Percentiles rank a stretch among this genome's conserved stretches.
These are phyloP conservation scores for Sebastes paucispinis DNA, from an alignment of 2,797 vertebrate species.

Conservation along the genomic window DNA sequence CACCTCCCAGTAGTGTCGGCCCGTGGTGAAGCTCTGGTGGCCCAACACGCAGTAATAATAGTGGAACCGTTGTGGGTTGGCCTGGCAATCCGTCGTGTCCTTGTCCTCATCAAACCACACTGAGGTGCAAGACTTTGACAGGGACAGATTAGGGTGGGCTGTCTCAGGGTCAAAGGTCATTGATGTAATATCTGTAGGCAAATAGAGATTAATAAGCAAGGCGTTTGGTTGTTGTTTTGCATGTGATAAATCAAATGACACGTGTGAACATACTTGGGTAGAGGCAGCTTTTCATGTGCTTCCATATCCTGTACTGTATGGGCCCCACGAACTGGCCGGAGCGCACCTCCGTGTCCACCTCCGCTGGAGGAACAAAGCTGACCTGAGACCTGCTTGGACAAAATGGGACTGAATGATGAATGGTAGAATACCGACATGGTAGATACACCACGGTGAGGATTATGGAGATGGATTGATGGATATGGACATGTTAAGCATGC, in stretches of 20 bases:
- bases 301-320: slow-evolving; percentile 85
- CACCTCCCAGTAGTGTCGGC: slow-evolving; percentile 85
- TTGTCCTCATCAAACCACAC: slow-evolving; percentile 76
- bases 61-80: slow-evolving; percentile 74
- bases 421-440: background rate
- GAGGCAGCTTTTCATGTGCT: slow-evolving; percentile 82
- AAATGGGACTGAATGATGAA: slow-evolving; percentile 11
- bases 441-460: background rate
- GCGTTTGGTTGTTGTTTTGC: background rate
- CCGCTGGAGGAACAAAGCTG: slow-evolving; percentile 69
- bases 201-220: background rate
- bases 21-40: slow-evolving; percentile 71
- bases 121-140: slow-evolving; percentile 68
- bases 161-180: slow-evolving; percentile 82
- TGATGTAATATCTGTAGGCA: slow-evolving; percentile 72
- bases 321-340: slow-evolving; percentile 81
- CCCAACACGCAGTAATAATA: slow-evolving; percentile 80
- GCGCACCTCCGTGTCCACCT: slow-evolving; percentile 74
- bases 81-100: slow-evolving; percentile 26
- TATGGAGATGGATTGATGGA: background rate
- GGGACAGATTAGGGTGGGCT: slow-evolving; percentile 75
- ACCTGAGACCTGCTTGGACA: slow-evolving; percentile 75
- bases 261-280: slow-evolving; percentile 77
- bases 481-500: background rate
- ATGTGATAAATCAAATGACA: background rate